Evolutionary conservation across 2,113 vertebrate genomes (phyloP).

Genomic region (Alethe diademata): DNA sequence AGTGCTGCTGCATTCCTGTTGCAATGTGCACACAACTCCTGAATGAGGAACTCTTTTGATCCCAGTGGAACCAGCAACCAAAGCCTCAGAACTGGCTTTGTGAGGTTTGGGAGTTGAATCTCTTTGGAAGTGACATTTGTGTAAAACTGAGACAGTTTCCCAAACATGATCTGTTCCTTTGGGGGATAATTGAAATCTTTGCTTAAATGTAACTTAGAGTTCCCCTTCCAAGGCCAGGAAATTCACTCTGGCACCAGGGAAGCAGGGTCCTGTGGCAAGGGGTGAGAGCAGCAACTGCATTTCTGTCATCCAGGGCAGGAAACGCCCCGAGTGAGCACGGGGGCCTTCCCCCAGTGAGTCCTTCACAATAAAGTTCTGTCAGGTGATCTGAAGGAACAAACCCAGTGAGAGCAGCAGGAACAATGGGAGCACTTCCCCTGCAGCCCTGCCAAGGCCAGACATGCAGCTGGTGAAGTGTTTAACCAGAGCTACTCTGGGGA

Average conservation of each 20-base stretch:
- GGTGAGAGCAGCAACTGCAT: neutral
- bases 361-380: neutral
- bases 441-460: conserved; percentile 9
- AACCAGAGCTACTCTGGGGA: neutral
- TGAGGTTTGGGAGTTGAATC: neutral
- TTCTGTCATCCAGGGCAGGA: neutral
- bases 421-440: conserved; percentile 29
- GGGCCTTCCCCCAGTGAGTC: neutral
- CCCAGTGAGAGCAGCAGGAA: neutral
- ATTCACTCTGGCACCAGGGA: neutral
- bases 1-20: neutral
- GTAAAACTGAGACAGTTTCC: neutral
- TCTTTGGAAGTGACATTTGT: neutral
- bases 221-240: neutral
- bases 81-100: neutral
- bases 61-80: neutral
- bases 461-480: conserved; percentile 8
- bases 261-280: neutral
- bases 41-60: neutral
- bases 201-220: neutral
- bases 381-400: neutral
- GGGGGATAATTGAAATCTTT: neutral
- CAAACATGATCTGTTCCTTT: neutral
- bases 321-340: neutral
- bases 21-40: neutral